Evolutionary conservation across 1,140 invertebrate species (phyloP), one percentile per base, ranked within the genome.

Genomic region (Macrotrachela quadricornifera): DNA sequence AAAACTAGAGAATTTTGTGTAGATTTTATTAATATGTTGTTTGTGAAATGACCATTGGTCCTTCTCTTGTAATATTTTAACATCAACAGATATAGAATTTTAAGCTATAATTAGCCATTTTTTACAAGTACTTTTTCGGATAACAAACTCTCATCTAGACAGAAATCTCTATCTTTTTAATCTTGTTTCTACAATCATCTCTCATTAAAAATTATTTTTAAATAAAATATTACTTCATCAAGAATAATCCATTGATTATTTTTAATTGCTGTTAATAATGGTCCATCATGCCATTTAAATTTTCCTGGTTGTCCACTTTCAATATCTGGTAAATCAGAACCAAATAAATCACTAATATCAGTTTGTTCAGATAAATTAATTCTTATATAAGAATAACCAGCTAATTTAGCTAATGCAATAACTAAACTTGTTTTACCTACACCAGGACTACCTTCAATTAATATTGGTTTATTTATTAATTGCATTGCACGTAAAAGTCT

Each of bases 301-400:
- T 61, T 50, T 50, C 48, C 87, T 54, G 77, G 76, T 50, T 61
- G 60, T 51, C 72, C 71, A 0, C 76, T 78, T 55, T 86, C 85
- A 74, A 92, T 85, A 3, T 87, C 79, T 0, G 94, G 94, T 47
- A 99, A 72, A 74, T 99, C 92, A 42, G 87, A 83, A 45, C 94
- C 94, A 73, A 99, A 99, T 14, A 99, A 72, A 74, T 99, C 94
- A 16, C 82, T 84, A 46, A 96, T 78, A 73, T 97, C 92, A 0
- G 92, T 99, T 74, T 99, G 92, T 64, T 99, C 92, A 43, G 90
- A 96, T 13, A 99, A 74, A 76, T 99, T 99, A 45, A 99, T 88
- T 41, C 94, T 72, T 14, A 90, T 78, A 10, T 96, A 74, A 14
- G 70, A 57, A 66, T 88, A 76, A 1, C 84, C 82, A 21, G 85